These are phyloP conservation scores for Apteryx owenii DNA, from an alignment of 2,113 vertebrate species.

Conservation along the genomic window DNA sequence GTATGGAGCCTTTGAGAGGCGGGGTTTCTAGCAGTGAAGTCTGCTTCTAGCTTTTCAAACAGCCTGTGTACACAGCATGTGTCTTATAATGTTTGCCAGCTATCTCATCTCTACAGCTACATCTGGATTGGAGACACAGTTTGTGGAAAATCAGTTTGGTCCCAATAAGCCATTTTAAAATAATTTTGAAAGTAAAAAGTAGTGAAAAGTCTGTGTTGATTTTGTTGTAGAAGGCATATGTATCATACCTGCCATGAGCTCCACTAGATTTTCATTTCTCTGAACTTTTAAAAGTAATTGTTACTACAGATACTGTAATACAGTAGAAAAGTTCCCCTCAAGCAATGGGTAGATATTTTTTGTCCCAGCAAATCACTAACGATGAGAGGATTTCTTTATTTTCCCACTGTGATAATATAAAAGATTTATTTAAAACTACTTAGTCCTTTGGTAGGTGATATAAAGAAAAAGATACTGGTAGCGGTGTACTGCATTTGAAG, in stretches of 20 bases:
- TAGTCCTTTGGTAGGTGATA: not conserved
- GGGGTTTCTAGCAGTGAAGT: not conserved
- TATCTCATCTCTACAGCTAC: not conserved
- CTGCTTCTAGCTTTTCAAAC: not conserved
- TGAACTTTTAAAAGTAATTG: constrained; percentile 7
- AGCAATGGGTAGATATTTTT: constrained; percentile 3
- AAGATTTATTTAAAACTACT: constrained; percentile 12
- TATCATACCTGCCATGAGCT: not conserved
- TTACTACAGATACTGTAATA: not conserved
- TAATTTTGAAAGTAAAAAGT: not conserved
- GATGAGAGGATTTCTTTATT: not conserved
- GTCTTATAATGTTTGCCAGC: not conserved
- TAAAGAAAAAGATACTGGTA: not conserved
- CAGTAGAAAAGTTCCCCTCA: not conserved
- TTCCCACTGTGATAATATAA: not conserved
- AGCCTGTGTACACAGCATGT: not conserved
- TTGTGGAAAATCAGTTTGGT: constrained; percentile 6
- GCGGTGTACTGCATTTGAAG: not conserved
- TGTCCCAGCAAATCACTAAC: not conserved
- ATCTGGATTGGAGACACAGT: not conserved
- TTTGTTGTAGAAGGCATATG: not conserved
- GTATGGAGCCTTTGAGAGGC: not conserved
- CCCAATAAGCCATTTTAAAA: constrained; percentile 28
- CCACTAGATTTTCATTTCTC: constrained; percentile 1
- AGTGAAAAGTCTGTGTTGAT: not conserved